A percentile compares a stretch with the other conserved stretches of the same genome.
Conservation (phyloP, 2,888 invertebrate genomes). For the Plemyria rubiginata region DNA sequence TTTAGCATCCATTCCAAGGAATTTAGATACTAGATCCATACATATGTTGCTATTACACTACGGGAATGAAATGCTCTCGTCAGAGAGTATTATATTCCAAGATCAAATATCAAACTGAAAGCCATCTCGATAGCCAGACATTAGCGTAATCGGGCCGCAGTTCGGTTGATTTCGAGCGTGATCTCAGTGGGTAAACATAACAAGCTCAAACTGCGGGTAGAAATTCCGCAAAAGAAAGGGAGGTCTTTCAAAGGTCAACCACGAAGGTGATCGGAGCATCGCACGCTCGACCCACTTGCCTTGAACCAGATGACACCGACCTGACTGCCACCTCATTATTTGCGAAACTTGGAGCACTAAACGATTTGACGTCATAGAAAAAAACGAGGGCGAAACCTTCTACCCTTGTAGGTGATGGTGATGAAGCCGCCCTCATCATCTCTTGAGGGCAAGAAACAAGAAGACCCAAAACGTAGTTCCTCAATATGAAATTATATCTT, state of each 20-base stretch:
- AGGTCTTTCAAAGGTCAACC: slow-evolving; percentile 68
- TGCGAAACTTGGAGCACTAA: slow-evolving; percentile 51
- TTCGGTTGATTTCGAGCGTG: slow-evolving; percentile 21
- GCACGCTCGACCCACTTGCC: slow-evolving; percentile 62
- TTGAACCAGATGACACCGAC: slow-evolving; percentile 69
- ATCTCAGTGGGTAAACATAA: slow-evolving; percentile 33
- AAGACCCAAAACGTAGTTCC: neutral
- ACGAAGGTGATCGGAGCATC: slow-evolving; percentile 72
- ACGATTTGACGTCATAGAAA: slow-evolving; percentile 34
- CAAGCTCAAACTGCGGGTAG: slow-evolving; percentile 56
- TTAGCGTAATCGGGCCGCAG: too few species aligned
- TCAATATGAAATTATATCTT: neutral
- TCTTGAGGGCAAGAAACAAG: neutral
- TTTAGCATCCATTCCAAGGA: too few species aligned
- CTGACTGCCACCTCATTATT: slow-evolving; percentile 53
- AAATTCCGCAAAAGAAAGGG: slow-evolving; percentile 70
- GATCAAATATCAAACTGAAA: too few species aligned
- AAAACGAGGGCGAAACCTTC: slow-evolving; percentile 6
- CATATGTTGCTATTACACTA: too few species aligned
- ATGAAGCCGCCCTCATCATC: neutral
- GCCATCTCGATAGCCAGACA: too few species aligned
- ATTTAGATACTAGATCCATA: too few species aligned
- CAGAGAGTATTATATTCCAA: too few species aligned
- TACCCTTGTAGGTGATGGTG: neutral
- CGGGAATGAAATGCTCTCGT: too few species aligned